Base-by-base conservation (phyloP, 1,140 invertebrate genomes). In the Hormaphis cornu region DNA sequence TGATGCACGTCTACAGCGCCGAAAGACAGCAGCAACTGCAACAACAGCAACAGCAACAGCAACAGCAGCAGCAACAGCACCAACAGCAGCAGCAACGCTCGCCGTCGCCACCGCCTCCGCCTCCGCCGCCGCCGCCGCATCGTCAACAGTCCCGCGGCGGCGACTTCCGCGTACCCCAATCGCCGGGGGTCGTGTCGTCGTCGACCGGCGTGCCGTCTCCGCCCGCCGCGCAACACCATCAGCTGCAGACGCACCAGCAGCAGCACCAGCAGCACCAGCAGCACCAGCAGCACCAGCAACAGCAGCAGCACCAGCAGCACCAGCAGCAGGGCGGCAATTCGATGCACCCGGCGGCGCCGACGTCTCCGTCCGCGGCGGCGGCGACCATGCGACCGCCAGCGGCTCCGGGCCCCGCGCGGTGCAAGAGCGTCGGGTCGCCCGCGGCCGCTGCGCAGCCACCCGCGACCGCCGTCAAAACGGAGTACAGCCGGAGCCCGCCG, bases 101-200 rank as follows among this genome's bases (percentile, higher is more conserved):
- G 7, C 50, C 28, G 6, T 33, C 18, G 28, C 52, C 30, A 28
- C 22, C 12, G 12, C 24, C 12, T 2, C 48, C 14, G 20, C 70
- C 48, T n/a, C 30, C 30, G 46, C 63, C 37, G n/a, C 46, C 12
- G 14, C 53, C 20, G 28, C 53, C 20, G 35, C n/a, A n/a, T n/a
- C n/a, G n/a, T n/a, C 26, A 33, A 7, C 66, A 42, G 12, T 28
- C 14, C 8, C 33, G 16, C 44, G 58, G 20, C 7, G 69, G 69
- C 46, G 69, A 61, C 22, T 70, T 69, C 37, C 37, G 69, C 22
- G 71, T 70, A 18, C 66, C 66, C 9, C 69, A 69, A 54, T 70
- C 66, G 35, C 72, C 72, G 14, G 50, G 63, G 9, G 53, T 72
- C 30, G 66, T 69, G 33, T 69, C 71, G n/a, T 69, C 71, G 10